Evolutionary conservation across 2,888 invertebrate genomes (phyloP), one percentile per base, ranked within the genome.

Genomic region (Xestoiulus laeticollis): DNA sequence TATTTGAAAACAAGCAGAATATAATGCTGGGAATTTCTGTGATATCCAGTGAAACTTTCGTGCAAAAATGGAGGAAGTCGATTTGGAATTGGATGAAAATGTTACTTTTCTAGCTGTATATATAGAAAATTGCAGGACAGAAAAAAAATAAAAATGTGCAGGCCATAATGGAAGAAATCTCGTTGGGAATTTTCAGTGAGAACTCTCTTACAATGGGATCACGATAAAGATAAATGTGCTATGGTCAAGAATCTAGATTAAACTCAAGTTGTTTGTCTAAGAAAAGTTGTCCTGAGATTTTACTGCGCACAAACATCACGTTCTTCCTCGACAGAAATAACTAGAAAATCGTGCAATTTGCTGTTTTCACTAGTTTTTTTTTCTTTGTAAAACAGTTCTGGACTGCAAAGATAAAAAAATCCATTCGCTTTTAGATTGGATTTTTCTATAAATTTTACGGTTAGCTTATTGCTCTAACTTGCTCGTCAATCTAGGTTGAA

Each of bases 211-310:
- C n/a, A n/a, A 59, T 19, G 19, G 59, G 59, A 59, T 59, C 59
- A 59, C 59, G n/a, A 6, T 59, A n/a, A n/a, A 48, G 48, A 48
- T 48, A 48, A 48, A 48, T 48, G 59, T 59, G 59, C n/a, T 59
- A n/a, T 59, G 59, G 59, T n/a, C 59, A 59, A 59, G 59, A 59
- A 59, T 59, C 59, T 59, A 59, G 59, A 59, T 59, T 59, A n/a
- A 59, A 59, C 59, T 59, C n/a, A 59, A 59, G 19, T n/a, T 59
- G 59, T 59, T 59, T 59, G 59, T 59, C 59, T 59, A 59, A n/a
- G 59, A n/a, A 48, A 59, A 6, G 59, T 59, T 59, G 6, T 19
- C n/a, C n/a, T n/a, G 59, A 59, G 59, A n/a, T 59, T 59, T 59
- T 59, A n/a, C 59, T 59, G 59, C 59, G 59, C 59, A n/a, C 59